Percentiles rank a stretch among this genome's conserved stretches.
Evolutionary conservation across 2,888 invertebrate genomes (phyloP).

Genomic region (Drosophila putrida): DNA sequence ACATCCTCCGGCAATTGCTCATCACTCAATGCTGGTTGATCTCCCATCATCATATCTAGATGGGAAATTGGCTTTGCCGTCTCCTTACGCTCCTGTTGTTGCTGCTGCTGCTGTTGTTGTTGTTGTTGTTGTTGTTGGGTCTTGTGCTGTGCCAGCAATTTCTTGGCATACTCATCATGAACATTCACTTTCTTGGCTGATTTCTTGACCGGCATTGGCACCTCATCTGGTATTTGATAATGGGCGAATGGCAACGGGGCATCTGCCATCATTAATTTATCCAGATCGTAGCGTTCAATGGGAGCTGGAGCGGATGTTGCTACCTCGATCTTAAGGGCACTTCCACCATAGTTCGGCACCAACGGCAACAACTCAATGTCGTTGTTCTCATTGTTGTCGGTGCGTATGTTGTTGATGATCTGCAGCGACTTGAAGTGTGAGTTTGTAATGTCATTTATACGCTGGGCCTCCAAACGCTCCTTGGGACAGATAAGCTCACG

Average conservation of each 20-base stretch:
- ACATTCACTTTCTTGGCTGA: slow-evolving; percentile 77
- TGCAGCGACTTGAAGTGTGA: slow-evolving; percentile 84
- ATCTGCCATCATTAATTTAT: slow-evolving; percentile 84
- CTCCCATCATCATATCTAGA: slow-evolving; percentile 85
- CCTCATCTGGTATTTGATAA: slow-evolving; percentile 77
- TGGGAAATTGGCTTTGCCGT: slow-evolving; percentile 30
- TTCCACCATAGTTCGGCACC: slow-evolving; percentile 58
- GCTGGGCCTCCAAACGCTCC: slow-evolving; percentile 83
- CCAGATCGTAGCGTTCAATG: slow-evolving; percentile 73
- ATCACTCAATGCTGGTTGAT: slow-evolving; percentile 77
- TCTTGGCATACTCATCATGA: slow-evolving; percentile 55
- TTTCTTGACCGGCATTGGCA: slow-evolving; percentile 83
- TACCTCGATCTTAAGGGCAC: slow-evolving; percentile 61
- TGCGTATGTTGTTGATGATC: slow-evolving; percentile 83
- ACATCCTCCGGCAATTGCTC: slow-evolving; percentile 65
- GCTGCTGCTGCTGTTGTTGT: slow-evolving; percentile 36
- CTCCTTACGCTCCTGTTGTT: slow-evolving; percentile 22
- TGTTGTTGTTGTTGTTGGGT: slow-evolving; percentile 36
- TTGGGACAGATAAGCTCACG: slow-evolving; percentile 81
- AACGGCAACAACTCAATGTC: slow-evolving; percentile 82
- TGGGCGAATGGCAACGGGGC: slow-evolving; percentile 53
- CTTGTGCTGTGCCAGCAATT: slow-evolving; percentile 34
- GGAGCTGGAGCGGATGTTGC: slow-evolving; percentile 26
- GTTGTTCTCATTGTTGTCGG: slow-evolving; percentile 85
- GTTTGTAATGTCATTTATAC: slow-evolving; percentile 83